phyloP scores from a whole-genome alignment of 1,140 invertebrate genomes.

The Drosophila nigromelanica region DNA sequence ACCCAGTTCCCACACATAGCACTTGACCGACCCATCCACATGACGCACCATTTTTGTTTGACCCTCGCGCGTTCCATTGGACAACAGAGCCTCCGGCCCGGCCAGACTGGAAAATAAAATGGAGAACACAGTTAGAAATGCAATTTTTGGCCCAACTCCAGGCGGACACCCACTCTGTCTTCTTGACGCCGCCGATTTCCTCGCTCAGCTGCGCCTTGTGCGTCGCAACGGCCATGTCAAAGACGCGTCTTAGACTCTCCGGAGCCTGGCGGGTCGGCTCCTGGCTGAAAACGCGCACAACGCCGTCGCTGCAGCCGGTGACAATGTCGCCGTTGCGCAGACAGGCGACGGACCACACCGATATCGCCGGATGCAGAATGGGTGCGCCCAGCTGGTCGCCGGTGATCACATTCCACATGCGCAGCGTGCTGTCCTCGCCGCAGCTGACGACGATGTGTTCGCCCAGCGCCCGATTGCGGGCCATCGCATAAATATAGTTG shows the following conservation, averaged over 20 bases:
- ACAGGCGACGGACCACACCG: constrained; percentile 94
- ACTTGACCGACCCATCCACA: constrained; percentile 88
- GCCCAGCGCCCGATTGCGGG: constrained; percentile 85
- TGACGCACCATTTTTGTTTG: constrained; percentile 94
- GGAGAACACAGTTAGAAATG: neutral
- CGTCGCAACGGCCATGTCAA: constrained; percentile 89
- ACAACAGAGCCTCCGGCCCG: constrained; percentile 89
- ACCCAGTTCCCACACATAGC: constrained; percentile 91
- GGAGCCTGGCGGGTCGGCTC: constrained; percentile 88
- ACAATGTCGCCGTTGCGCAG: constrained; percentile 95
- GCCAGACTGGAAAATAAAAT: constrained; percentile 87
- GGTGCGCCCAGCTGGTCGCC: constrained; percentile 85
- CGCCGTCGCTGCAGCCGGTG: constrained; percentile 94
- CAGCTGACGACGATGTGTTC: constrained; percentile 89
- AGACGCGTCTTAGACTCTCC: constrained; percentile 86
- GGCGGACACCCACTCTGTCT: constrained; percentile 86
- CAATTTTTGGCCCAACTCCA: neutral
- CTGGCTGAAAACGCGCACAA: constrained; percentile 93
- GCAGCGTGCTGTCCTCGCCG: constrained; percentile 94
- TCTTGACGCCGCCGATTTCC: constrained; percentile 91
- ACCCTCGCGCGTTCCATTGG: constrained; percentile 91
- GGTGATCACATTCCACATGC: constrained; percentile 89
- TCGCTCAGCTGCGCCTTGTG: constrained; percentile 83
- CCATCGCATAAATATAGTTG: constrained; percentile 89
- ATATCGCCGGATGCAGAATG: constrained; percentile 92